Evolutionary conservation across 2,888 invertebrate genomes (phyloP), one percentile per base, ranked within the genome.

Genomic region (Patella ulyssiponensis): DNA sequence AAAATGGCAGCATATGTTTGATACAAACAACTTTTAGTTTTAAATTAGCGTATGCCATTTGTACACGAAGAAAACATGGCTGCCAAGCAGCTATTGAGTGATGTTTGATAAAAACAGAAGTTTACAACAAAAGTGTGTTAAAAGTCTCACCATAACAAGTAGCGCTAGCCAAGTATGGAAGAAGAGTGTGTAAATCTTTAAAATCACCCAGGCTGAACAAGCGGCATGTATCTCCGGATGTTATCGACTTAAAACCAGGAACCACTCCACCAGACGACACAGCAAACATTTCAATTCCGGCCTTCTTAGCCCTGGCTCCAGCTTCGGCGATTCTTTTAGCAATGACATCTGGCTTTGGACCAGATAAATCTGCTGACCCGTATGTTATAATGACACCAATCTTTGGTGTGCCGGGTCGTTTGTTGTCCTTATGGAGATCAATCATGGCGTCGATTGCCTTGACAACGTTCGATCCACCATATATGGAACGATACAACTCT

Each of bases 381-480:
- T 64, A 64, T 3, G 64, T 64, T 64, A 64, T 23, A 23, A 64
- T 64, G 64, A 64, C 64, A 12, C 64, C 64, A 64, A 64, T 20
- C 23, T 64, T 64, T 12, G 64, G 64, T 12, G 23, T 23, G 1
- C 23, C 23, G 7, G 44, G 44, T 11, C 64, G 64, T 64, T 64
- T 64, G 23, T 23, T 64, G 23, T 64, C 64, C 23, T 2, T 20
- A 14, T 64, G 64, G 11, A 64, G 12, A 20, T 64, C 23, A 23
- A 64, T 64, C 12, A 64, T 64, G 9, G 64, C 20, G 23, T 64
- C 64, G 3, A 64, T 64, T 12, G 64, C 64, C 23, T 64, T 64
- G 64, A 64, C 64, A 3, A 64, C 64, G 15, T 64, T 64, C 3
- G 64, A 64, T 20, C 64, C 64, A 20, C 14, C 64, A 14, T 20